Base-by-base conservation (phyloP, 2,113 vertebrate genomes). In the Thamnaconus septentrionalis region DNA sequence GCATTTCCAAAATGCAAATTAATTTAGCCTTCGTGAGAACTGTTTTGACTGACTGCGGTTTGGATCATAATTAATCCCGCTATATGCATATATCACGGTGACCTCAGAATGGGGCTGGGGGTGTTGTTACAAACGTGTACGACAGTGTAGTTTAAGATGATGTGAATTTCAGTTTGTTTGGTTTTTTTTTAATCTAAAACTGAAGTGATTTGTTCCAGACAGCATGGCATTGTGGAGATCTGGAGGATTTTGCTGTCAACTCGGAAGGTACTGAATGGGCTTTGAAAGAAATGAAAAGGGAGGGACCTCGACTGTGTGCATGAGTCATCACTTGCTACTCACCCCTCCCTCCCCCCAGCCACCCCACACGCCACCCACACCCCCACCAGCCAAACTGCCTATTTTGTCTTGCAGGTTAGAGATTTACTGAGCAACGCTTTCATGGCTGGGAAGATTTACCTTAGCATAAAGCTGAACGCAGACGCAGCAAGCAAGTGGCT, bases 261-360 rank as follows among this genome's bases (percentile, higher is more conserved):
- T 86, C 71, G 71, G 73, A 63, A 87, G 80, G 84, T 90, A 87
- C 66, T 88, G 83, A 90, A 87, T 90, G 86, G 88, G 86, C 88
- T 86, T 69, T 82, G 86, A 85, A 90, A 86, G 81, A 79, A 82
- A 90, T 75, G 73, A 69, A 82, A 81, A 87, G 85, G 80, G 88
- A 84, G 83, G 80, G 75, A 80, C 85, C 75, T 86, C 79, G 76
- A 73, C 83, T 80, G 81, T 68, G 84, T 79, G 85, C 75, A 90
- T 92, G 91, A 91, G 89, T 92, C 90, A 91, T 90, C 90, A 76
- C 83, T 87, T 86, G 75, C 84, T 80, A 82, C 83, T 73, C 18
- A 31, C 18, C 18, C 18, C 80, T 75, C 78, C 59, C 74, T 74
- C 67, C 61, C 68, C 8, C 48, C 48, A 50, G 5, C 45, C 45